Base-by-base conservation (phyloP, 2,113 vertebrate genomes). In the Psephotus haematonotus region DNA sequence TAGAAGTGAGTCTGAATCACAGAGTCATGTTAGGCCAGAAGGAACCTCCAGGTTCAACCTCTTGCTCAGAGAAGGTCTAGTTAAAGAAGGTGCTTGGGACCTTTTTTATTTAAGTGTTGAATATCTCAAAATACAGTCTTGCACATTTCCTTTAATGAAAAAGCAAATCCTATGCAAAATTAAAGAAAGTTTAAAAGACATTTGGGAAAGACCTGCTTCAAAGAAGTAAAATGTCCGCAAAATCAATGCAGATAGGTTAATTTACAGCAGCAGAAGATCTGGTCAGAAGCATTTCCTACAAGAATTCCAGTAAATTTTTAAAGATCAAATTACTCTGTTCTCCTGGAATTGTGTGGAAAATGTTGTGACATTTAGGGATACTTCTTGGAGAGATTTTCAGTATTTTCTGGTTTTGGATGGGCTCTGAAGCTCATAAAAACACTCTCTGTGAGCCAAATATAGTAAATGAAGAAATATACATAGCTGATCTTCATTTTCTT, bases 331-430 rank as follows among this genome's bases (percentile, higher is more conserved):
- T 88, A 71, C 55, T 46, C 13, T n/a, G 0, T 77, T 92, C 53
- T 78, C 31, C 37, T 80, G 18, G 59, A 92, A 93, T 71, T 82
- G 44, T 55, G 59, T 62, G 69, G 90, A 84, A 95, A 92, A 80
- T 71, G 2, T 70, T 83, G 46, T 85, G 35, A 91, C 46, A 77
- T 84, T 60, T 79, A 86, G 39, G 63, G 65, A 92, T 79, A 80
- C 2, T 76, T 83, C 14, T 89, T 97, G 88, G 86, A 94, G 63
- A 75, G n/a, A n/a, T 82, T 77, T 80, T 81, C 67, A 68, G 23
- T n/a, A n/a, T 93, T 90, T 92, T 83, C 69, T 95, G 65, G 20
- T 23, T 97, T 85, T 88, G 72, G 47, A 79, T 82, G 88, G 41
- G 29, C 41, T 81, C 25, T 69, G 83, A 72, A 79, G 39, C 55